phyloP scores from a whole-genome alignment of 2,888 invertebrate genomes.

The Augiades crinisus region DNA sequence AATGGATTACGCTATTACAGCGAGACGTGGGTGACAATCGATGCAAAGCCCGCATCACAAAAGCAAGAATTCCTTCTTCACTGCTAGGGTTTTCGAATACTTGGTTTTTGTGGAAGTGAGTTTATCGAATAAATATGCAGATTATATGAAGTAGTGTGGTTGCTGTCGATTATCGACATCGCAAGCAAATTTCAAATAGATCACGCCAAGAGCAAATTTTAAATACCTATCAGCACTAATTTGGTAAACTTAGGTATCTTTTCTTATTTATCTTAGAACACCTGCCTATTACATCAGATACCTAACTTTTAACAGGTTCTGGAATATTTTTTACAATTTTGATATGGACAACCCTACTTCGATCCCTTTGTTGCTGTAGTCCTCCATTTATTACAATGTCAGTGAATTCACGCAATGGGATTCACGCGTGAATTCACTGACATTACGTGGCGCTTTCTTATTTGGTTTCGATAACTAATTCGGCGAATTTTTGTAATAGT shows the following conservation, averaged over 20 bases:
- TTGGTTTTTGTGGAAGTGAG: no score
- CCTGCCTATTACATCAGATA: no score
- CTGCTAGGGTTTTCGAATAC: constrained; percentile 48
- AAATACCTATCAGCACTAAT: no score
- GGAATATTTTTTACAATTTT: background rate
- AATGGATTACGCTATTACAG: constrained; percentile 16
- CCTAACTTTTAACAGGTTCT: background rate
- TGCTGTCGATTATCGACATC: no score
- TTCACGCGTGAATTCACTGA: no score
- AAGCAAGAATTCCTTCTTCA: constrained; percentile 44
- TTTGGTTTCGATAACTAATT: constrained; percentile 42
- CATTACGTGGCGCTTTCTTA: constrained; percentile 54
- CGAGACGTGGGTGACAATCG: constrained; percentile 30
- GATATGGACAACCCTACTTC: background rate
- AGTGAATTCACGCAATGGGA: constrained; percentile 60
- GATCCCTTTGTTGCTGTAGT: constrained; percentile 29
- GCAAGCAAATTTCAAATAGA: no score
- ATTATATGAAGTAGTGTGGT: no score
- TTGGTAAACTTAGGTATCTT: no score
- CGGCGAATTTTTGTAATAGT: background rate
- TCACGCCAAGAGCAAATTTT: no score
- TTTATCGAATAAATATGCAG: no score
- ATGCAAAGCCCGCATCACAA: constrained; percentile 36
- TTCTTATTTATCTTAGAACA: no score
- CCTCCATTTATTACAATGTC: constrained; percentile 67